phyloP scores from a whole-genome alignment of 2,113 vertebrate species.

The Microcebus murinus region DNA sequence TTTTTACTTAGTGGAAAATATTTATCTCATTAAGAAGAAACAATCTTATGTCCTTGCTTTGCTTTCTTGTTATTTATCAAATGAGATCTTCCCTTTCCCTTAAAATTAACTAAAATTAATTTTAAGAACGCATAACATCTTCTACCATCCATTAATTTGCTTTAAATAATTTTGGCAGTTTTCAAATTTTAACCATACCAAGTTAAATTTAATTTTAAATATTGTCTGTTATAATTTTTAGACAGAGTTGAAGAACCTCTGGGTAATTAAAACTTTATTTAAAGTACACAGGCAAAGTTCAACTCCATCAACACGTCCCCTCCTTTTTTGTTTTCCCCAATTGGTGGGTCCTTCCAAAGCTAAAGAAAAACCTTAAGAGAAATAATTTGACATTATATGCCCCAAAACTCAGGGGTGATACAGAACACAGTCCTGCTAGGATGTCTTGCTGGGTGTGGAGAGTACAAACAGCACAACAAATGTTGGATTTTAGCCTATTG shows the following conservation, averaged over 20 bases:
- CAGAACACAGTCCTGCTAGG: background rate
- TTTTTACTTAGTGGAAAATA: background rate
- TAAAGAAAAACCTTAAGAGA: background rate
- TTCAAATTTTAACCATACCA: background rate
- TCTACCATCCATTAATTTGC: background rate
- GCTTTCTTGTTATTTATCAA: background rate
- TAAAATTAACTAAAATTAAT: background rate
- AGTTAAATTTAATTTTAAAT: background rate
- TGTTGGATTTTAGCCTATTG: background rate
- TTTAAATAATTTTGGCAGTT: background rate
- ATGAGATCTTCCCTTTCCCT: background rate
- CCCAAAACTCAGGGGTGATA: background rate
- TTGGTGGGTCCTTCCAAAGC: background rate
- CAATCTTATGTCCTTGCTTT: background rate
- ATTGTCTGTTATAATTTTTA: background rate
- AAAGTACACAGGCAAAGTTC: background rate
- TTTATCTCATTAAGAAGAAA: background rate
- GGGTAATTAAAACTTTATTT: background rate
- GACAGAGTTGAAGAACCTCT: no score
- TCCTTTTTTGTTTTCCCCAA: background rate
- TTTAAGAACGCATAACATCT: background rate
- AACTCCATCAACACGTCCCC: background rate
- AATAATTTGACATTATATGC: background rate
- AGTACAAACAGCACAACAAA: background rate
- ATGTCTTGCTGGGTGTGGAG: background rate